Base-by-base conservation (phyloP, 2,113 vertebrate genomes). In the Myrmecophaga tridactyla region DNA sequence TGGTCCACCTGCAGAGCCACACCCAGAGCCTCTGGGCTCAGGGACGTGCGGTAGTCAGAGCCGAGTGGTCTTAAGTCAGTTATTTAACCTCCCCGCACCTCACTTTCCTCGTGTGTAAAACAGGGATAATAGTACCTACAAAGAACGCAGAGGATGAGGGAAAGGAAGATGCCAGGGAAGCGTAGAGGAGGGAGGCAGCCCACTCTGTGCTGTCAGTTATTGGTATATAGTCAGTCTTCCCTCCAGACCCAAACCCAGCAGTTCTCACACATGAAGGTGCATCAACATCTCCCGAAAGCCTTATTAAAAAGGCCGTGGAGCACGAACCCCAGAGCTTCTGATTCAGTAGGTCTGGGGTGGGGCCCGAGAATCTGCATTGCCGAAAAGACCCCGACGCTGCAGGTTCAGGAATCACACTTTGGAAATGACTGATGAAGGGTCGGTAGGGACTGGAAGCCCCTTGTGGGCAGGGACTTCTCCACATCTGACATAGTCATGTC, bases 131-230 rank as follows among this genome's bases (percentile, higher is more conserved):
- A 34, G 17, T 60, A n/a, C 46, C 83, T 56, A 65, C n/a, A 53
- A 20, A 82, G 34, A 48, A 34, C 39, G 20, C 12, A 25, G 86
- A 69, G 31, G 29, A 29, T 39, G 46, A 65, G 29, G 15, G 46
- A 34, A 31, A 58, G 58, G 73, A 31, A 36, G 78, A 34, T 25
- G 36, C 25, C 18, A 77, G 11, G 46, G 29, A 6, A 34, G 13
- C 3, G 0, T 17, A 18, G 4, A 5, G 34, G 53, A 3, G 1
- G 18, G 18, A 67, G 15, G 31, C 18, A 20, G 8, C 70, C 25
- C 51, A 18, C 39, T 17, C 6, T 18, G 14, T 17, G 31, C 31
- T 39, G 11, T 7, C 10, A 3, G 7, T n/a, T 48, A 36, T 43
- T 29, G 15, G 5, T 15, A 41, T 51, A 4, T 48, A 62, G 60